Base-by-base conservation (phyloP, 92 coral and sea anemone genomes). In the Scolanthus callimorphus region DNA sequence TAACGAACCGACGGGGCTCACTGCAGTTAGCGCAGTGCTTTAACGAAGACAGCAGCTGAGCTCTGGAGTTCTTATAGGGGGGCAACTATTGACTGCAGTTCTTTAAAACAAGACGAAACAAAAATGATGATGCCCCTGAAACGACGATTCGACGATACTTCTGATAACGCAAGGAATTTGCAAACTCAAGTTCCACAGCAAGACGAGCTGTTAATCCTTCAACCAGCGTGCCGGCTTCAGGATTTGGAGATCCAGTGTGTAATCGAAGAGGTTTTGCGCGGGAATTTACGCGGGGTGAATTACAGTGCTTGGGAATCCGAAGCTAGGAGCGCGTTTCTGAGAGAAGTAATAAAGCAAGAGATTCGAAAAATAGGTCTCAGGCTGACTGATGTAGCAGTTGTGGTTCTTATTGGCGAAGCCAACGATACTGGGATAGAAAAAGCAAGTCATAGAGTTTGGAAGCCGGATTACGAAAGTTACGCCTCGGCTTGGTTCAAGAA, bases 401-500 rank as follows among this genome's bases (percentile, higher is more conserved):
- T 83, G 65, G 96, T 87, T 27, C 67, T 87, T 39, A 87, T 87
- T 11, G 86, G 96, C 4, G 77, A 65, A 60, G 78, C 71, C 21
- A 71, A 70, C 52, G 96, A 87, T 50, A 82, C 90, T 4, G 73
- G 86, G n/a, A 76, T 87, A 21, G 96, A 69, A 54, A 83, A 74
- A 47, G 96, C 96, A 2, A 78, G 90, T 28, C 96, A 87, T 10
- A 62, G 84, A 38, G 84, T 83, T 25, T 87, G 96, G 96, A 83
- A 87, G 20, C 96, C 90, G 0, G 83, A 87, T 1, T 87, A 83
- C 39, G 86, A 87, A 62, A 87, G 96, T 48, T 87, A 75, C 41
- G 84, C 96, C 4, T 83, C 96, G 15, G 96, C 96, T 0, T 87
- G 96, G 96, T 87, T 57, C 73, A 83, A 61, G 49, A 87, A 83